Conservation (phyloP, 2,113 vertebrate genomes). For the Etheostoma spectabile region DNA sequence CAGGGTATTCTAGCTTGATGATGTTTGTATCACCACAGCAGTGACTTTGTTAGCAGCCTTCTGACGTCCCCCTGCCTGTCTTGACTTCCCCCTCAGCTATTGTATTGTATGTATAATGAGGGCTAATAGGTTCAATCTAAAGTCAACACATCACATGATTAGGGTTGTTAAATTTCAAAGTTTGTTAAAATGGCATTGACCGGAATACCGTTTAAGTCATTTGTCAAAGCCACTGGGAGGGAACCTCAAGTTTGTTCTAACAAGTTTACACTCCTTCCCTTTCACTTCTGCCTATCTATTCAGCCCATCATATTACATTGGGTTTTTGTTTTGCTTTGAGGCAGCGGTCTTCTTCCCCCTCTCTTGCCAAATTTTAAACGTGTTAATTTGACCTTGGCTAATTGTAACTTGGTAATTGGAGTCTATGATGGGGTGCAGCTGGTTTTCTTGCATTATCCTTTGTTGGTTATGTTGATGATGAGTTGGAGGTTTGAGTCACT, state of each 20-base stretch:
- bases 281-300: background rate
- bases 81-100: constrained; percentile 53
- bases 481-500: background rate
- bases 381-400: too few species aligned
- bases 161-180: constrained; percentile 56
- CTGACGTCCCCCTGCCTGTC: constrained; percentile 21
- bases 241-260: background rate
- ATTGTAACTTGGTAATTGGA: background rate
- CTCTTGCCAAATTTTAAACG: background rate
- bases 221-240: constrained; percentile 52
- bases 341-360: background rate
- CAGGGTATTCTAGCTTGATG: constrained; percentile 23
- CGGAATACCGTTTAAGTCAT: constrained; percentile 29
- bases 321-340: background rate
- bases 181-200: constrained; percentile 53
- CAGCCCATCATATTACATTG: background rate
- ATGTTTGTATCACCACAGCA: constrained; percentile 31
- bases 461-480: background rate
- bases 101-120: constrained; percentile 44
- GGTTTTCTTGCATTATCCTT: background rate
- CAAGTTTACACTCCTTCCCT: background rate
- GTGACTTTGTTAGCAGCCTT: constrained; percentile 44
- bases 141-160: constrained; percentile 64
- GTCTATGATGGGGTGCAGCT: background rate
- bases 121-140: constrained; percentile 70